phyloP scores from a whole-genome alignment of 2,113 vertebrate species.

The Jacana jacana region DNA sequence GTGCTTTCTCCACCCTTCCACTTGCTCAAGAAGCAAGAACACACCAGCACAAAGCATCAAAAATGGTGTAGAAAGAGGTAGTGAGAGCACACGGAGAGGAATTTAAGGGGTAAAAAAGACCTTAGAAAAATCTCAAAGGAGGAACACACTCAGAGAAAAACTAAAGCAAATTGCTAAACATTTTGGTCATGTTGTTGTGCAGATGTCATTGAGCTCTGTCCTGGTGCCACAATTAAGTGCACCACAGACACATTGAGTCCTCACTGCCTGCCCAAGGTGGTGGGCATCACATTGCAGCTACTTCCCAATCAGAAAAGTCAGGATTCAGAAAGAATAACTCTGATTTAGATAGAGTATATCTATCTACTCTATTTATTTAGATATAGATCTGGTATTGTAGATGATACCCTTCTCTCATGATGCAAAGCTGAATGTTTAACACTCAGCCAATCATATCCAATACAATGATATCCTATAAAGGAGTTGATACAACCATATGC shows the following conservation, averaged over 20 bases:
- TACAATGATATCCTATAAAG: neutral
- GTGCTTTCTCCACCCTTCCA: neutral
- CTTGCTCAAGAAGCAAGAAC: neutral
- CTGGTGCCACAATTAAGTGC: neutral
- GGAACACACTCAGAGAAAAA: neutral
- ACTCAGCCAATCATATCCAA: neutral
- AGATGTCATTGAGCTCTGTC: neutral
- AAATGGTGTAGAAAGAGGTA: neutral
- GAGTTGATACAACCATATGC: neutral
- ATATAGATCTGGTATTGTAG: neutral
- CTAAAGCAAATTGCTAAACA: neutral
- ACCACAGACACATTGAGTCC: rapidly evolving
- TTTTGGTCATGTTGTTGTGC: neutral
- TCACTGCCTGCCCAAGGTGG: neutral
- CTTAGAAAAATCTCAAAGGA: neutral
- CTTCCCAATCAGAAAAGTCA: neutral
- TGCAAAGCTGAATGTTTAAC: neutral
- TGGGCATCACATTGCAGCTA: neutral
- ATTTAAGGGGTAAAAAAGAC: neutral
- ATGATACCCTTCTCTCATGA: neutral
- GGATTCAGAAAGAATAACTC: slow-evolving; percentile 2
- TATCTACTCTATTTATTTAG: too few species aligned
- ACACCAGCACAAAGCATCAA: neutral
- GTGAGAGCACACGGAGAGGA: slow-evolving; percentile 25
- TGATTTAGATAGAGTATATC: too few species aligned